Base-by-base conservation (phyloP, 1,140 invertebrate species). In the Nomia melanderi region DNA sequence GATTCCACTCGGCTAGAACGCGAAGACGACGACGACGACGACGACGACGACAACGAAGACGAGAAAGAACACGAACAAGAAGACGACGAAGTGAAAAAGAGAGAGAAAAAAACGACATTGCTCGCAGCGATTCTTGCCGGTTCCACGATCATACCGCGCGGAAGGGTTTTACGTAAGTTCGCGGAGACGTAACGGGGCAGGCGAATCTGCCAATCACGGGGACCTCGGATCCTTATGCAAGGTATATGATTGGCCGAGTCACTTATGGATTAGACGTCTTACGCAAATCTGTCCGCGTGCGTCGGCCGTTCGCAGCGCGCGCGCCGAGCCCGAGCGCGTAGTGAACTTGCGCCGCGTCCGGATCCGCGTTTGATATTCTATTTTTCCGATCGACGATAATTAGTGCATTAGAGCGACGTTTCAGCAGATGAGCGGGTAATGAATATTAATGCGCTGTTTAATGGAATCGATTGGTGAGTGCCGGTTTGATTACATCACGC, bases 231-330 rank as follows among this genome's bases (percentile, higher is more conserved):
- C 63, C 82, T 84, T 84, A 80, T 83, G 82, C 81, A 84, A 84
- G 81, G 62, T 54, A 31, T 57, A 44, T 39, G 78, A 80, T 77
- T 60, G 78, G 71, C 57, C 69, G 63, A 71, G 78, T 83, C 78
- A 64, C 79, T 79, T 79, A 75, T 69, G 81, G 77, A 83, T 83
- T 79, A 82, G 67, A 80, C 69, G 57, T 84, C 77, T 83, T 76
- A 82, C 77, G 80, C 80, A 82, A 84, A 84, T 73, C 81, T 57
- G 33, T 5, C 0, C 31, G 20, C 33, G 31, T 9, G 25, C 23
- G 39, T 2, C 8, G 27, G 41, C 27, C 14, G 39, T 29, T 27
- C n/a, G 33, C 25, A 44, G 41, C 36, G 17, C 33, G 8, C 14
- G 23, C n/a, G 14, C 20, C n/a, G n/a, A n/a, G n/a, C n/a, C n/a